Base-by-base conservation (phyloP, 2,888 invertebrate genomes). In the Drosophila merina region DNA sequence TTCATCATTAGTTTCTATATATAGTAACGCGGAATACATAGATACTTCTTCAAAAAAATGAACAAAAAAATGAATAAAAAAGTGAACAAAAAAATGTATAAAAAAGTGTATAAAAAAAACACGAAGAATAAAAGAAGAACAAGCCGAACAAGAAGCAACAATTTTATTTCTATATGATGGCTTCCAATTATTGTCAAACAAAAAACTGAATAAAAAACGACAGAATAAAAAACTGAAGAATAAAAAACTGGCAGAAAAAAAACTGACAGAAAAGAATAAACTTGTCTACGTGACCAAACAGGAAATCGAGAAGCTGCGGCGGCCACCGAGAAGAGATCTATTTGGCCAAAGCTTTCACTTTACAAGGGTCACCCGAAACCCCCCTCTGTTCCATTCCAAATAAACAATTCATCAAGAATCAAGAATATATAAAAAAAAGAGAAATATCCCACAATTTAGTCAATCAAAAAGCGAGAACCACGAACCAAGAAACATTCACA, bases 391-490 rank as follows among this genome's bases (percentile, higher is more conserved):
- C 10, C 20, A 44, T 7, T 30, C 25, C 3, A 5, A 28, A 28
- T 28, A 28, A n/a, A n/a, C 38, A 2, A 38, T 38, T 12, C 12
- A 31, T 9, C 31, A 9, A 33, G 38, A 9, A 8, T 10, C 10
- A n/a, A 3, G 9, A 9, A n/a, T 10, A 10, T 10, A 4, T 9
- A n/a, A 40, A 40, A n/a, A 42, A 8, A 12, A 12, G 14, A 3
- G 12, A 40, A 40, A 8, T 40, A 14, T 14, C 48, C 30, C 51
- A 55, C 60, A 66, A 55, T 68, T 74, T 49, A 66, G 68, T 74
- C 82, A 72, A 79, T 77, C 82, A 77, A 80, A 67, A 68, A 54
- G 75, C 66, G 40, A 25, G 48, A 14, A 14, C 14, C 14, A 14
- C 14, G 14, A 14, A 14, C 14, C 14, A 14, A 14, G 14, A 44